Conservation (phyloP, 2,888 invertebrate species). For the Dorcus hopei region DNA sequence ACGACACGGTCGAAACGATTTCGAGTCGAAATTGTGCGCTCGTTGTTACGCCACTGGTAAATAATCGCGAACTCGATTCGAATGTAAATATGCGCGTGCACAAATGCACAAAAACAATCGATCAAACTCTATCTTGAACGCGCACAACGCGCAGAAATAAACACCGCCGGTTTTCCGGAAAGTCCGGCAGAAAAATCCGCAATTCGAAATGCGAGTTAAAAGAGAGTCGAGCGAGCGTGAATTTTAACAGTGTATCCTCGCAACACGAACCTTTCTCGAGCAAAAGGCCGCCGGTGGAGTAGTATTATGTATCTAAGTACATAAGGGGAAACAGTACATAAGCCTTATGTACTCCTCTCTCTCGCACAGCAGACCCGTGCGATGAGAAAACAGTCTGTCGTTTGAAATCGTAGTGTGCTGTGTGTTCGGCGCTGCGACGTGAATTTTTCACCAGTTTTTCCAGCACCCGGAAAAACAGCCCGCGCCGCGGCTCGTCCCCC, state of each 20-base stretch:
- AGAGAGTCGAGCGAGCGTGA: background rate
- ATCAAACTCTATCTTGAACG: no score
- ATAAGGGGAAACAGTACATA: slow-evolving; percentile 48
- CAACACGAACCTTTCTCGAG: slow-evolving; percentile 15
- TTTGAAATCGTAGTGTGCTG: slow-evolving; percentile 15
- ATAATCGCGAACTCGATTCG: background rate
- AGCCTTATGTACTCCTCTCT: slow-evolving; percentile 42
- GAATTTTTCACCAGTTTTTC: background rate
- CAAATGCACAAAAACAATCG: no score
- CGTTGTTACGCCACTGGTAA: background rate
- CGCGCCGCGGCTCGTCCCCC: background rate
- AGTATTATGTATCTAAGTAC: slow-evolving; percentile 41
- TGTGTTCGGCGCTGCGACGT: slow-evolving; percentile 7
- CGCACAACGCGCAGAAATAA: no score
- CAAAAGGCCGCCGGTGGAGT: slow-evolving; percentile 18
- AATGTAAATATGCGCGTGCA: no score
- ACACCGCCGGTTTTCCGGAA: no score
- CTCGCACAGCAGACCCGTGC: slow-evolving; percentile 48
- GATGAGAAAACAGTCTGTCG: slow-evolving; percentile 20
- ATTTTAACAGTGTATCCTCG: slow-evolving; percentile 19
- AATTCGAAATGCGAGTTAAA: no score
- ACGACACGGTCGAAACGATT: no score
- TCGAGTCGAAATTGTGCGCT: no score
- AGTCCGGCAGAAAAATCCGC: no score
- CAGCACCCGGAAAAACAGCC: background rate